These are phyloP conservation scores for Amiota minor DNA, from an alignment of 2,888 invertebrate genomes.

Conservation along the genomic window DNA sequence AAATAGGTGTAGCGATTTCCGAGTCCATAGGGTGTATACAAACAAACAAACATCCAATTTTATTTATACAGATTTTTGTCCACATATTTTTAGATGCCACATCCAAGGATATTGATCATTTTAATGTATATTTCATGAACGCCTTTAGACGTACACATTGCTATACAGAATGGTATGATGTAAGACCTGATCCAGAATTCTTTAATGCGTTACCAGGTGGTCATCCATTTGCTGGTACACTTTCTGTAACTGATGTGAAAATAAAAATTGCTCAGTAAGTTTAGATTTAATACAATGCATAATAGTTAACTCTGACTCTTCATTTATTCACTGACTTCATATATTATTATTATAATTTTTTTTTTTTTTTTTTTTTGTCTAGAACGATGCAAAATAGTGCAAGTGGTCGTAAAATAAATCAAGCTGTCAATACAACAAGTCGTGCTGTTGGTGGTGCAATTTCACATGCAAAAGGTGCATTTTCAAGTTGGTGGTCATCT, in stretches of 20 bases:
- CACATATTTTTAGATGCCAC: slow-evolving; percentile 76
- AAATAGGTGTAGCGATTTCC: too few species aligned
- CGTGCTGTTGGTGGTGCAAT: slow-evolving; percentile 92
- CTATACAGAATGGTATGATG: slow-evolving; percentile 86
- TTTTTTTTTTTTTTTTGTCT: slow-evolving; percentile 53
- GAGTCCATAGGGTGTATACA: too few species aligned
- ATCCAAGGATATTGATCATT: slow-evolving; percentile 88
- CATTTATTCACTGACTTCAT: too few species aligned
- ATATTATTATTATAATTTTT: too few species aligned
- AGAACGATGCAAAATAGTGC: slow-evolving; percentile 97
- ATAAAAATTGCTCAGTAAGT: slow-evolving; percentile 91
- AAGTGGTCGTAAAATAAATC: slow-evolving; percentile 92
- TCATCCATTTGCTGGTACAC: slow-evolving; percentile 95
- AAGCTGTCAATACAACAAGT: slow-evolving; percentile 92
- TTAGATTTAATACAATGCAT: too few species aligned
- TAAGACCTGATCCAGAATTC: slow-evolving; percentile 79
- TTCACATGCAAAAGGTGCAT: slow-evolving; percentile 88
- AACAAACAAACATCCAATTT: too few species aligned
- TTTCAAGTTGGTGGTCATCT: slow-evolving; percentile 90
- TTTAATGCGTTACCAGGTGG: slow-evolving; percentile 83
- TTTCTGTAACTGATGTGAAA: slow-evolving; percentile 96
- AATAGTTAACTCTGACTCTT: background rate
- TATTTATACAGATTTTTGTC: too few species aligned
- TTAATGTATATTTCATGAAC: slow-evolving; percentile 86
- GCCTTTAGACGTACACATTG: slow-evolving; percentile 92